Conservation (phyloP, 2,888 invertebrate genomes). For the Chrysodeixis includens region DNA sequence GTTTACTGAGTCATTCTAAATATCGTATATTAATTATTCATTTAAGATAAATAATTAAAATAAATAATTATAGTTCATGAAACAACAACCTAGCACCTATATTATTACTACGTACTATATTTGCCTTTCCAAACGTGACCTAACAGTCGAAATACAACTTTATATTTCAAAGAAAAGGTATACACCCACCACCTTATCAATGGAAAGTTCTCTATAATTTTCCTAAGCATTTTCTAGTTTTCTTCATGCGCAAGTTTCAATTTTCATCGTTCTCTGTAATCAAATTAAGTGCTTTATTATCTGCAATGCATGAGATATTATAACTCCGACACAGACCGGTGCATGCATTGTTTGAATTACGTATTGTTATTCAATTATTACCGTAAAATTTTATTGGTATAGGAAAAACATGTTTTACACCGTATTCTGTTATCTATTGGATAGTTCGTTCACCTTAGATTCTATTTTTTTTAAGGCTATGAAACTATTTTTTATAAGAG, state of each 20-base stretch:
- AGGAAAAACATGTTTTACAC: no score
- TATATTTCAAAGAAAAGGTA: background rate
- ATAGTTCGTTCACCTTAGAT: no score
- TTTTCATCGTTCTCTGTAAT: conserved; percentile 14
- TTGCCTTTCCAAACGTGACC: background rate
- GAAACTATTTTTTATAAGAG: no score
- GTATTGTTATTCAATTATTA: background rate
- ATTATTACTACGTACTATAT: no score
- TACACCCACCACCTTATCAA: background rate
- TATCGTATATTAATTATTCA: no score
- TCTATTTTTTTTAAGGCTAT: no score
- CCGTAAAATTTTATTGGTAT: no score
- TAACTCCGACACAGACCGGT: background rate
- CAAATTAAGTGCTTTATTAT: conserved; percentile 15
- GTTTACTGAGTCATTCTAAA: no score
- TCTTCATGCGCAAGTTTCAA: conserved; percentile 19
- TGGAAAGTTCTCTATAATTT: conserved; percentile 24
- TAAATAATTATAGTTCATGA: no score
- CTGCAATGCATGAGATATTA: conserved; percentile 3
- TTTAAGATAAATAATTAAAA: no score
- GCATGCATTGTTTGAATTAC: background rate
- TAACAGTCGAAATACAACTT: background rate
- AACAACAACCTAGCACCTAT: no score
- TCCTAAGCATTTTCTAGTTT: conserved; percentile 19
- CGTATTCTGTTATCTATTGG: no score